Percentiles rank a stretch among this genome's conserved stretches.
Conservation (phyloP, 1,140 invertebrate genomes). For the Leptopilina boulardi region DNA sequence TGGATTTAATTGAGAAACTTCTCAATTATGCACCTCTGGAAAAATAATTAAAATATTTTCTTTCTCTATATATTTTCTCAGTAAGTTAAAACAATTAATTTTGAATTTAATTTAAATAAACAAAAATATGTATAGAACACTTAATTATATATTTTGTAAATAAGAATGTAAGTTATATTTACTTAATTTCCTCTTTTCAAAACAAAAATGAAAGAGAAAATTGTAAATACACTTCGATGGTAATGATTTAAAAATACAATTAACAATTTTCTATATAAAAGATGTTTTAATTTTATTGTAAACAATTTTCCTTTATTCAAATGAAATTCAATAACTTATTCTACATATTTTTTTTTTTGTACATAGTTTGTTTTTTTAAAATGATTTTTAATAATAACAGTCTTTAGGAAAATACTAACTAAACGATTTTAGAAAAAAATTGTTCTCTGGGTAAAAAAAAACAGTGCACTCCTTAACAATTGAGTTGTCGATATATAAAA, state of each 20-base stretch:
- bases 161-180: not conserved
- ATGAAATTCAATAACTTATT: not conserved
- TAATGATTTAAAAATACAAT: too few relatives aligned
- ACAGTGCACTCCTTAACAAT: too few relatives aligned
- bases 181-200: not conserved
- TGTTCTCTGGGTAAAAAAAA: too few relatives aligned
- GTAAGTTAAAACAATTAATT: not conserved
- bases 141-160: not conserved
- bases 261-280: too few relatives aligned
- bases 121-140: not conserved
- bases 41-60: constrained; percentile 78
- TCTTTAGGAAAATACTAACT: too few relatives aligned
- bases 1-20: constrained; percentile 99
- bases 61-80: not conserved
- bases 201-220: not conserved
- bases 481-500: too few relatives aligned
- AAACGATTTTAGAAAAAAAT: too few relatives aligned
- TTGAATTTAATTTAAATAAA: not conserved
- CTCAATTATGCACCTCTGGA: constrained; percentile 98
- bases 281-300: not conserved
- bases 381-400: too few relatives aligned
- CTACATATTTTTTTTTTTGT: too few relatives aligned
- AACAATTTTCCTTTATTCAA: not conserved
- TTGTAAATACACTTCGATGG: not conserved
- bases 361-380: too few relatives aligned